phyloP scores from a whole-genome alignment of 2,888 invertebrate genomes.

The Lathronympha strigana region DNA sequence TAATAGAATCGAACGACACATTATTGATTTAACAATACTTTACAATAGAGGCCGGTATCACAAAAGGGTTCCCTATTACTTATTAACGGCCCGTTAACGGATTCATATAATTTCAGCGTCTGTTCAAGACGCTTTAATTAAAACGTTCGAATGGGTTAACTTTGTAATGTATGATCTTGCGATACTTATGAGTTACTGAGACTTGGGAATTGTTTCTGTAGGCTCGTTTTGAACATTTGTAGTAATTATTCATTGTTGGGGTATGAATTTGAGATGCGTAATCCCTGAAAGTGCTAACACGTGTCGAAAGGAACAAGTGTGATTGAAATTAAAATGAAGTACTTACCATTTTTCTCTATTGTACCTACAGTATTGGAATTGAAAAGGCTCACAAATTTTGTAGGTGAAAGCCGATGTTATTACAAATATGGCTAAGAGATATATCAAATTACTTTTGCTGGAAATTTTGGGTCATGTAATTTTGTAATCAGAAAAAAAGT shows the following conservation, averaged over 20 bases:
- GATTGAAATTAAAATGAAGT: not conserved
- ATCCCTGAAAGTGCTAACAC: not conserved
- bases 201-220: conserved; percentile 15
- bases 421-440: too few species aligned
- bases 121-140: conserved; percentile 19
- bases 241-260: conserved; percentile 19
- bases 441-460: not conserved
- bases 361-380: not conserved
- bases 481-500: too few species aligned
- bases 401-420: too few species aligned
- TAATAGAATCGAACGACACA: not conserved
- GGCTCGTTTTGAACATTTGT: conserved; percentile 1
- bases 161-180: conserved; percentile 32
- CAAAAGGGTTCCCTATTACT: conserved; percentile 16
- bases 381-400: too few species aligned
- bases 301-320: not conserved
- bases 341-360: not conserved
- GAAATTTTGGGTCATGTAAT: not conserved
- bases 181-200: conserved; percentile 24
- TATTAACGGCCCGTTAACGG: conserved; percentile 26
- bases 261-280: not conserved
- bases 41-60: conserved; percentile 6
- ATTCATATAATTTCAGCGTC: not conserved
- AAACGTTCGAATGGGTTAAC: conserved; percentile 32
- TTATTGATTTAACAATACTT: not conserved